Percentiles rank a stretch among this genome's conserved stretches.
These are phyloP conservation scores for Laterallus jamaicensis DNA, from an alignment of 2,113 vertebrate genomes.

Conservation along the genomic window DNA sequence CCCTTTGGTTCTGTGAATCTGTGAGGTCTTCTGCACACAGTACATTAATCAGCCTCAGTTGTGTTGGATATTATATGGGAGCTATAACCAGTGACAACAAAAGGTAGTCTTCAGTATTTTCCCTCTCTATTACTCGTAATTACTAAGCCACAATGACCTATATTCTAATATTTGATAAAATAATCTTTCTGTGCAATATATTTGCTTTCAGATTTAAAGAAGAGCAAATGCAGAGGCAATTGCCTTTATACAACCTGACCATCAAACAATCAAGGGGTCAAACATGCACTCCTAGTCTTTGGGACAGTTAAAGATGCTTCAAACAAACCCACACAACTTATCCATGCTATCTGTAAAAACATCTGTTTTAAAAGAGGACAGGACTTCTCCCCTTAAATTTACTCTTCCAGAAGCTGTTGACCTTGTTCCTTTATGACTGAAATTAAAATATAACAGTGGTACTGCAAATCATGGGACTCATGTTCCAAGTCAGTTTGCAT, in stretches of 20 bases:
- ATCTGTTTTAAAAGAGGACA: not conserved
- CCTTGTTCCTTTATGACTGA: not conserved
- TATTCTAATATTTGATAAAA: not conserved
- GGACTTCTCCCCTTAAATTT: not conserved
- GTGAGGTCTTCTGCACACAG: not conserved
- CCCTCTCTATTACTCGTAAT: not conserved
- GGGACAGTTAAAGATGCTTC: not conserved
- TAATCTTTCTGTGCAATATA: not conserved
- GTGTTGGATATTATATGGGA: not conserved
- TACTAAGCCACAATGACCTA: not conserved
- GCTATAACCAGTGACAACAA: accelerated
- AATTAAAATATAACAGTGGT: not conserved
- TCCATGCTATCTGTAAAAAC: not conserved
- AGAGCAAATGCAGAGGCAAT: not conserved
- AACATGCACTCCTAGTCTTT: not conserved
- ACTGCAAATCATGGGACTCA: not conserved
- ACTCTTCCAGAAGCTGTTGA: not conserved
- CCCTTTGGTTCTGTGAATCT: not conserved
- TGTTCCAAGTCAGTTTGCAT: not conserved
- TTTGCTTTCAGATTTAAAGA: not conserved
- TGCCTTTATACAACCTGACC: not conserved
- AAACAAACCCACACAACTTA: not conserved
- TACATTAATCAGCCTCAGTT: not conserved
- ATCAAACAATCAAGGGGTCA: not conserved
- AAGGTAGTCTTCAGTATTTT: not conserved